phyloP scores from a whole-genome alignment of 1,140 invertebrate species.

The Ceratina calcarata region DNA sequence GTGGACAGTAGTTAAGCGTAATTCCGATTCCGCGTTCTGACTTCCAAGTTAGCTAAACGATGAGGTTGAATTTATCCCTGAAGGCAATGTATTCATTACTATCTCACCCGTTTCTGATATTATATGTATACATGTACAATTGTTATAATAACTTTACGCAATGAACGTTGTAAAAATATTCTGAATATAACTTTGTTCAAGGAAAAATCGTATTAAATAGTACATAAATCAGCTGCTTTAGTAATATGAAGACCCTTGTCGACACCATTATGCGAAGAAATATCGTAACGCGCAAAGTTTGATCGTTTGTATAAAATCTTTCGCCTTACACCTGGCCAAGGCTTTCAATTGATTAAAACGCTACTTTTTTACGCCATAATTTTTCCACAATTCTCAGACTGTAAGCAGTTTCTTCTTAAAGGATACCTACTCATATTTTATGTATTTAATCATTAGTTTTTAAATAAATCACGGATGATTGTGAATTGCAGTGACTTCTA shows the following conservation, averaged over 20 bases:
- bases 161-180: background rate
- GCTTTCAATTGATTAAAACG: background rate
- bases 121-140: background rate
- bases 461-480: too few relatives aligned
- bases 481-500: too few relatives aligned
- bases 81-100: too few relatives aligned
- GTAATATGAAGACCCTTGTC: background rate
- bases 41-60: background rate
- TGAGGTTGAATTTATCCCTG: background rate
- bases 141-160: background rate
- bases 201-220: slow-evolving; percentile 7
- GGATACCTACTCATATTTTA: too few relatives aligned
- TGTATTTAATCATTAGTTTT: too few relatives aligned
- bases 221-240: slow-evolving; percentile 9
- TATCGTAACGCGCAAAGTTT: background rate
- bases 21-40: background rate
- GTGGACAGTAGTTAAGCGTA: background rate
- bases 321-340: background rate
- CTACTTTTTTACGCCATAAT: too few relatives aligned
- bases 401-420: too few relatives aligned
- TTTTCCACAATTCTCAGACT: too few relatives aligned
- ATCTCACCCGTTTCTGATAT: too few relatives aligned
- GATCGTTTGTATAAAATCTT: background rate
- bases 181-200: background rate
- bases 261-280: slow-evolving; percentile 9